A percentile compares a stretch with the other conserved stretches of the same genome.
These are phyloP conservation scores for Holcopasites calliopsidis DNA, from an alignment of 1,140 invertebrate species.

Conservation along the genomic window DNA sequence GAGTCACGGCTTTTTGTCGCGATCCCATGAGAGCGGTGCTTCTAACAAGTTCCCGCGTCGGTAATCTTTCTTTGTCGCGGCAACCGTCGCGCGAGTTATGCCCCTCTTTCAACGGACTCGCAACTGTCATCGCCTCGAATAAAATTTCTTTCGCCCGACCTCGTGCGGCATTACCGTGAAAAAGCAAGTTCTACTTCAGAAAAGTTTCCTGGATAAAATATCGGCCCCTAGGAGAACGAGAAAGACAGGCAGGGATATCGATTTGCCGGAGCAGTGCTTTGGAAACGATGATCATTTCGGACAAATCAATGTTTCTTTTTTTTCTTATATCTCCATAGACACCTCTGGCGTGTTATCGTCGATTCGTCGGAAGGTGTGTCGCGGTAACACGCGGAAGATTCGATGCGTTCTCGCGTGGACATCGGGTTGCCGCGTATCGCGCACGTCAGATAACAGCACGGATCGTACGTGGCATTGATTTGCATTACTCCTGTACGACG, in stretches of 20 bases:
- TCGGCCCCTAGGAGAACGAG: too few species aligned
- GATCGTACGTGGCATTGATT: slow-evolving; percentile 13
- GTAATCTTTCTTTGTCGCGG: not conserved
- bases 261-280: too few species aligned
- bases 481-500: too few species aligned
- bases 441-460: slow-evolving; percentile 13
- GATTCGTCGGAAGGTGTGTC: not conserved
- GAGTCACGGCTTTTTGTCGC: not conserved
- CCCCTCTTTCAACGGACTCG: not conserved
- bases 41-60: slow-evolving; percentile 13
- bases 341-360: too few species aligned
- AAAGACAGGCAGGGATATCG: too few species aligned
- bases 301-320: too few species aligned
- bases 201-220: too few species aligned
- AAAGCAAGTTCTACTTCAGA: not conserved
- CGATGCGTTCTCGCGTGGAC: slow-evolving; percentile 6
- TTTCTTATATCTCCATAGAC: too few species aligned
- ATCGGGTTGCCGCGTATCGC: slow-evolving; percentile 8
- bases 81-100: not conserved
- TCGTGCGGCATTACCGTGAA: not conserved
- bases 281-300: too few species aligned
- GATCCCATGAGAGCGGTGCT: not conserved
- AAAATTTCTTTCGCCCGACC: slow-evolving; percentile 12
- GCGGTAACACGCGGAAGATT: not conserved
- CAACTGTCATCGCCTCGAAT: slow-evolving; percentile 15